Evolutionary conservation across 2,113 vertebrate species (phyloP).

Genomic region (Rhinolophus ferrumequinum): DNA sequence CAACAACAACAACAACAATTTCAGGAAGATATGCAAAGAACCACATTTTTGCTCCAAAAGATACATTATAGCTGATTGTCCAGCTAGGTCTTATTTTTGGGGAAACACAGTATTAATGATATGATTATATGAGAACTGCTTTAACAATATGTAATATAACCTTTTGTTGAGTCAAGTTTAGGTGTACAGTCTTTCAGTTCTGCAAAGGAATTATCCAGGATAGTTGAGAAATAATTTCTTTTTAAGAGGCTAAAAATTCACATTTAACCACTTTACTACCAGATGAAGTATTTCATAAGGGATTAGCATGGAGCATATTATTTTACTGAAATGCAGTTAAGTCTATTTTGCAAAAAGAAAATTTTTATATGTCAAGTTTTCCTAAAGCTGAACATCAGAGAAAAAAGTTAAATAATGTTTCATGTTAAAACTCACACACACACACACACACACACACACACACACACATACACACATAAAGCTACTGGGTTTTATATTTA

Average conservation of each 20-base stretch:
- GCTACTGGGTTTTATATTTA: neutral
- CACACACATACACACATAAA: neutral
- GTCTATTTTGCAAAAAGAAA: neutral
- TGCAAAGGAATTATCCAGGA: neutral
- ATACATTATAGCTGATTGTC: too few species aligned
- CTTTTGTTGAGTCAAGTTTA: neutral
- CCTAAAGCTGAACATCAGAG: neutral
- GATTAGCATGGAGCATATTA: neutral
- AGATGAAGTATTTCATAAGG: neutral
- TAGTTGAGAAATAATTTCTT: constrained; percentile 41
- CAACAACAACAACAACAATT: neutral
- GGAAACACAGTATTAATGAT: neutral
- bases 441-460: neutral
- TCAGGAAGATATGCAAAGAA: neutral
- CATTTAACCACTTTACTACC: neutral
- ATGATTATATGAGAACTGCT: neutral
- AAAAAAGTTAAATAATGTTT: constrained; percentile 22
- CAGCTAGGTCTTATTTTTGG: too few species aligned
- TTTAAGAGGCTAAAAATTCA: constrained; percentile 1
- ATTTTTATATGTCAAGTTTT: constrained; percentile 36
- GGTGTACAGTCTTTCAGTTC: neutral
- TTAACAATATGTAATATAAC: neutral
- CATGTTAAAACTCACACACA: neutral
- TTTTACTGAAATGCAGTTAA: neutral
- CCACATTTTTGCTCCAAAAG: neutral